Evolutionary conservation across 2,888 invertebrate species (phyloP), one percentile per base, ranked within the genome.

Genomic region (Halictus quadricinctus): DNA sequence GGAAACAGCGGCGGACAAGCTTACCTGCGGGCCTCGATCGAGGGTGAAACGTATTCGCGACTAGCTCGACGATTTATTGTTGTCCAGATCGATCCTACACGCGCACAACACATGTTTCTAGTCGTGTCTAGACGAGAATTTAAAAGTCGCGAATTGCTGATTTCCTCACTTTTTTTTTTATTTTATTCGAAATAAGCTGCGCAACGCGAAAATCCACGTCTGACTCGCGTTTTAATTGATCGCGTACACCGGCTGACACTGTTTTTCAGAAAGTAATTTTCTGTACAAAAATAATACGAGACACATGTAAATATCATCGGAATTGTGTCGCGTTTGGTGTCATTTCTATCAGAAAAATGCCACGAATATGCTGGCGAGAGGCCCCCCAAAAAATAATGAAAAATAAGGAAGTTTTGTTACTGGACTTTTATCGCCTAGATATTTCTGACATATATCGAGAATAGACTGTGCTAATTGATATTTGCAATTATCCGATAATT

Each of bases 61-160:
- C n/a, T 46, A 72, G 72, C 66, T 76, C 66, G 72, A 29, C 60
- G 66, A 85, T 85, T 85, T 78, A 80, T 85, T 78, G 70, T 73
- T 60, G 72, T 25, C 58, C 46, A 36, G 64, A 74, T 72, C 80
- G 70, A 13, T 41, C n/a, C n/a, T 69, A 36, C 64, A 43, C 46
- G 21, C 50, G 46, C 18, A 36, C 66, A 46, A 76, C 76, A 15
- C 29, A 8, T 58, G 46, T 50, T 64, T n/a, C 29, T 48, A 21
- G 46, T 25, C 50, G 46, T 72, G 29, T 76, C 46, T 46, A 25
- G 72, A 48, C 46, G 12, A 41, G 41, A 10, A 18, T 70, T n/a
- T n/a, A 13, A 70, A 70, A 43, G 70, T 43, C 43, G n/a, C 70
- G 70, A n/a, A n/a, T 43, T 13, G 7, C 43, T n/a, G 41, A 70